Percentiles rank a stretch among this genome's conserved stretches.
Conservation (phyloP, 2,113 vertebrate species). For the Calidris pygmaea region DNA sequence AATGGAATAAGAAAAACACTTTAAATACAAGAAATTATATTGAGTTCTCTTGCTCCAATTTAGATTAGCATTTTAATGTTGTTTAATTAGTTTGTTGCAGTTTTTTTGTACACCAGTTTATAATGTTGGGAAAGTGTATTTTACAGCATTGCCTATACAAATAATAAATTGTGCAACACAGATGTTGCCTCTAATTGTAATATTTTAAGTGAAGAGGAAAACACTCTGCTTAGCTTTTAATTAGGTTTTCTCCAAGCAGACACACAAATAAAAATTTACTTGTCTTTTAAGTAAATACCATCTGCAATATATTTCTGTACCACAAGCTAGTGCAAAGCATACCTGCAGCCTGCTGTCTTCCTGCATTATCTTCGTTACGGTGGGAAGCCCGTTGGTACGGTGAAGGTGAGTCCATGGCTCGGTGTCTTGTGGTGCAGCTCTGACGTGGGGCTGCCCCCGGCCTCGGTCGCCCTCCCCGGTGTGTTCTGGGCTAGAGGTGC, state of each 20-base stretch:
- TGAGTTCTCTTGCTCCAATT: not conserved
- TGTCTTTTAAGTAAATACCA: not conserved
- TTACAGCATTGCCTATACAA: not conserved
- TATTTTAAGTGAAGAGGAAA: constrained; percentile 10
- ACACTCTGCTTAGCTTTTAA: not conserved
- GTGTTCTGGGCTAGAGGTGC: fast-evolving
- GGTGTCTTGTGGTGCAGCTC: fast-evolving
- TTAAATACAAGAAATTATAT: not conserved
- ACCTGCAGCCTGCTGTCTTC: not conserved
- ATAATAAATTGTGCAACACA: not conserved
- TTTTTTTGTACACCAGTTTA: not conserved
- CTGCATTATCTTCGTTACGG: not conserved
- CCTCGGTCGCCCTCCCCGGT: fast-evolving
- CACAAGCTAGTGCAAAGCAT: not conserved
- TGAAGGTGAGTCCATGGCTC: fast-evolving
- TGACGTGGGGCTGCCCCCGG: not conserved
- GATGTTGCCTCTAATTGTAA: constrained; percentile 10
- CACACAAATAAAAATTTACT: not conserved
- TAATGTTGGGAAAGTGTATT: not conserved
- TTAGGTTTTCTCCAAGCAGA: not conserved
- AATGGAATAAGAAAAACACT: not conserved
- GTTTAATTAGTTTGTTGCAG: not conserved
- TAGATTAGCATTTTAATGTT: not conserved
- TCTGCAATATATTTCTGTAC: not conserved
- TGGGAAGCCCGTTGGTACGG: not conserved